phyloP scores from a whole-genome alignment of 2,113 vertebrate genomes.

The Cheirogaleus medius region DNA sequence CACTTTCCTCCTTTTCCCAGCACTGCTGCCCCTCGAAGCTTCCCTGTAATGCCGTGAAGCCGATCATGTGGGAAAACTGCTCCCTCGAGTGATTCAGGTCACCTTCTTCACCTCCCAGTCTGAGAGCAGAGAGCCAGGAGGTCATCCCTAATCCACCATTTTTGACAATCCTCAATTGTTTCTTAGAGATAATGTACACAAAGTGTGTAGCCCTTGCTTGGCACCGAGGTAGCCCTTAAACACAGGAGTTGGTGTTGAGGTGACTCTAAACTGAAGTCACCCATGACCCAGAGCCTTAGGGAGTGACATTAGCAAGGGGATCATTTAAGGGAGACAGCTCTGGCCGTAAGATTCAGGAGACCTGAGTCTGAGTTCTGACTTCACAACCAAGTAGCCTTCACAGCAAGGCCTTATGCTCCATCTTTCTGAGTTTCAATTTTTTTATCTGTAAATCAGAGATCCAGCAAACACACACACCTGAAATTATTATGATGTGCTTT shows the following conservation, averaged over 20 bases:
- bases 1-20: no score
- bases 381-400: background rate
- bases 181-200: background rate
- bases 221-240: background rate
- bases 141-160: no score
- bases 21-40: no score
- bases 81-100: no score
- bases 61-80: no score
- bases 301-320: background rate
- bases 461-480: background rate
- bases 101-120: no score
- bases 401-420: background rate
- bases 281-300: background rate
- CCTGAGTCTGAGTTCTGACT: background rate
- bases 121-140: no score
- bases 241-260: background rate
- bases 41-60: no score
- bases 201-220: background rate
- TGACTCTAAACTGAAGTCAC: background rate
- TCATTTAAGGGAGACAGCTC: background rate
- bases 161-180: no score
- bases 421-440: background rate
- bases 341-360: background rate
- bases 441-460: background rate
- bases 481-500: background rate